These are phyloP conservation scores for Apomyelois bistriatella DNA, from an alignment of 2,888 invertebrate species.

Conservation along the genomic window DNA sequence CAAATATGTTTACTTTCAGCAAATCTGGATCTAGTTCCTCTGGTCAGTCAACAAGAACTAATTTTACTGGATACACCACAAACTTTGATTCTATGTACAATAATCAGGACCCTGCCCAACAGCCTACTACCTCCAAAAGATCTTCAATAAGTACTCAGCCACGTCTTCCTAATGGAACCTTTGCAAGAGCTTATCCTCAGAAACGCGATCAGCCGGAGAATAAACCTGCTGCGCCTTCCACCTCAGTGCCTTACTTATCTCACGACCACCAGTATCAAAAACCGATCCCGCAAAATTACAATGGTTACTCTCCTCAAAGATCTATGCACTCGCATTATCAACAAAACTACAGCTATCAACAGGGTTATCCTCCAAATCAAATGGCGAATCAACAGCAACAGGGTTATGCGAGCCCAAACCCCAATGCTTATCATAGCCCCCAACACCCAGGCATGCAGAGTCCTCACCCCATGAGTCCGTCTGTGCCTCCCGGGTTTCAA, in stretches of 20 bases:
- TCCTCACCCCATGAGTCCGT: constrained; percentile 57
- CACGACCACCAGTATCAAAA: constrained; percentile 76
- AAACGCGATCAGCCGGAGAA: constrained; percentile 56
- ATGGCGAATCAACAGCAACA: constrained; percentile 54
- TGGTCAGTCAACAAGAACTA: constrained; percentile 70
- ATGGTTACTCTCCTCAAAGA: constrained; percentile 64
- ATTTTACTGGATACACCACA: constrained; percentile 68
- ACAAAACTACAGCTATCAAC: constrained; percentile 64
- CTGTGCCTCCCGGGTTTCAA: constrained; percentile 62
- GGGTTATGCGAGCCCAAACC: constrained; percentile 59
- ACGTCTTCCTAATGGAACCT: constrained; percentile 61
- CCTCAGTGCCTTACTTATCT: constrained; percentile 58
- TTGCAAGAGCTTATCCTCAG: constrained; percentile 49
- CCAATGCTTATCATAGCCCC: constrained; percentile 63
- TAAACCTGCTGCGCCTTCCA: constrained; percentile 39
- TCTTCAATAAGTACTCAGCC: constrained; percentile 59
- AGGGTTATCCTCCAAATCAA: constrained; percentile 57
- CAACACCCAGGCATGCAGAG: constrained; percentile 67
- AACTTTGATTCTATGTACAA: constrained; percentile 72
- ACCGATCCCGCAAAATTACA: constrained; percentile 49
- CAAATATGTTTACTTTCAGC: constrained; percentile 42
- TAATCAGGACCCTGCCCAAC: constrained; percentile 57
- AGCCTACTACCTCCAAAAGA: constrained; percentile 58
- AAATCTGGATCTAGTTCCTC: constrained; percentile 76
- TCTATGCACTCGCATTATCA: constrained; percentile 60